Evolutionary conservation across 2,888 invertebrate genomes (phyloP), one percentile per base, ranked within the genome.

Genomic region (Epinotia nisella): DNA sequence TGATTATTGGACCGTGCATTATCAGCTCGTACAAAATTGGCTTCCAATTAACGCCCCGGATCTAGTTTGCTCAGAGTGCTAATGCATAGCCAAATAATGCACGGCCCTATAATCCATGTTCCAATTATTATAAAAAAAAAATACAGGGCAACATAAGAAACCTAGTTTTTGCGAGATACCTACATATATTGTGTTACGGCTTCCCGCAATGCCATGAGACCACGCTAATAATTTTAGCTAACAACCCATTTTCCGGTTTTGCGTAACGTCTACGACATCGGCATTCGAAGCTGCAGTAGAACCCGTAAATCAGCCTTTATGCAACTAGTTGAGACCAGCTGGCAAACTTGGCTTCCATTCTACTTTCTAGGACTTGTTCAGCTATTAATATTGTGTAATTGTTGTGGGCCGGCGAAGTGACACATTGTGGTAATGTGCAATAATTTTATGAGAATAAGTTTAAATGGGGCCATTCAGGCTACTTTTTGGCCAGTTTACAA

Each of bases 351-450:
- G 67, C 71, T 72, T 13, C 70, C 61, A 67, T 61, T 72, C 71
- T 67, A 72, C 71, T 72, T 72, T 72, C 71, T 61, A 71, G 65
- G 65, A 59, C 67, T 72, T 67, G 71, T 58, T 65, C 45, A n/a
- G 29, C 71, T 56, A 61, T 72, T 71, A 67, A 61, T 65, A 71
- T 67, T 72, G 68, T 59, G 71, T 58, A 76, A 62, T 74, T 73
- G 75, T 77, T 73, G 74, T 76, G 78, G 79, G 78, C 15, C 45
- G 77, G 74, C 75, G 77, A 71, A 24, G 39, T 39, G 60, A 51
- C 60, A 69, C 58, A 67, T 56, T 19, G 39, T 66, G 7, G 49
- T 45, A 45, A 5, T 45, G 45, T 15, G 35, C 35, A 35, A 35
- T 35, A 35, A 35, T 0, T 35, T 45, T 45, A 45, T 45, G 45